phyloP scores from a whole-genome alignment of 2,797 vertebrate genomes.

The Diglossa cyanea region DNA sequence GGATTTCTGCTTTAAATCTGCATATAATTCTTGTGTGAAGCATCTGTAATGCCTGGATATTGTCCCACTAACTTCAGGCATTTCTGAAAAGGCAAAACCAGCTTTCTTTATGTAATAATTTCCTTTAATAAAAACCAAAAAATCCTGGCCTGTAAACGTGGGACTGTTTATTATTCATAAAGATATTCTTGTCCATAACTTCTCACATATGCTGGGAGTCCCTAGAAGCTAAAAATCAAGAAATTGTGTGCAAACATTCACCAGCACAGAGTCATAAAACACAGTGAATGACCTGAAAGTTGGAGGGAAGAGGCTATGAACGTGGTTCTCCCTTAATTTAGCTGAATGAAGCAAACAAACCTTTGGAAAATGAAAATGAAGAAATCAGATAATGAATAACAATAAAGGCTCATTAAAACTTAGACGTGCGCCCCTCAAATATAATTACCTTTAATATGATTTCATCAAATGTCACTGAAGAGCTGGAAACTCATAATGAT shows the following conservation, averaged over 20 bases:
- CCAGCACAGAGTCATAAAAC: accelerated
- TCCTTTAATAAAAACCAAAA: neutral
- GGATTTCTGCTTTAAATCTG: neutral
- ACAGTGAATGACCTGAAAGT: neutral
- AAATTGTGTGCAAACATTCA: neutral
- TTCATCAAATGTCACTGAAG: slow-evolving; percentile 54
- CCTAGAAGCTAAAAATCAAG: neutral
- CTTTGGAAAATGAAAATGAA: slow-evolving; percentile 18
- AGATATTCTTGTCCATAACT: neutral
- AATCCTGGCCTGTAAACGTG: neutral
- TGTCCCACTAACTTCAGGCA: neutral
- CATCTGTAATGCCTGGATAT: neutral
- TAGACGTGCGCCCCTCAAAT: neutral
- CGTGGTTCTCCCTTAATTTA: neutral
- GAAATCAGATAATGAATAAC: slow-evolving; percentile 40
- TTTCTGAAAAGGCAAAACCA: neutral
- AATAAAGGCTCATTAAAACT: slow-evolving; percentile 36
- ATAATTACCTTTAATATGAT: slow-evolving; percentile 44
- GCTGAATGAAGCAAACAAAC: neutral
- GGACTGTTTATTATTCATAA: neutral
- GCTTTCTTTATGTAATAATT: neutral
- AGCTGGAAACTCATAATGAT: slow-evolving; percentile 17
- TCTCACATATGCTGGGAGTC: neutral
- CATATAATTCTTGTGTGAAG: neutral
- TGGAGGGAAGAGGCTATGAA: neutral